Percentiles rank a stretch among this genome's conserved stretches.
phyloP scores from a whole-genome alignment of 2,113 vertebrate species.

The Azemiops feae region DNA sequence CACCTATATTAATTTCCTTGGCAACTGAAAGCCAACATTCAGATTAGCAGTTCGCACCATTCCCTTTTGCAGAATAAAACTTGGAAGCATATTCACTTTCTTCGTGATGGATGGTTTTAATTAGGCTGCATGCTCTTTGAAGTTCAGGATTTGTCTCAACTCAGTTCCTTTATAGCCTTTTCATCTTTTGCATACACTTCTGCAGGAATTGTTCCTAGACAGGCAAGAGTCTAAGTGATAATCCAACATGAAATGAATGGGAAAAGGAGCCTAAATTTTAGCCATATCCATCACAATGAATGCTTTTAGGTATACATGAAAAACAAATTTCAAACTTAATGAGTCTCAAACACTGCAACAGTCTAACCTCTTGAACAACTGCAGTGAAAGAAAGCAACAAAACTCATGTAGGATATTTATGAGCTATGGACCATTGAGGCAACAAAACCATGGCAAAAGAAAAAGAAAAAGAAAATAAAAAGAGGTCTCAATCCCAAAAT shows the following conservation, averaged over 20 bases:
- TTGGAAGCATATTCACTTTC: conserved; percentile 45
- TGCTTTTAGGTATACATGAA: not conserved
- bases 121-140: conserved; percentile 50
- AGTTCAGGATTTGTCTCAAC: conserved; percentile 6
- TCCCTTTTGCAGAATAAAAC: conserved; percentile 35
- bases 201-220: not conserved
- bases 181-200: conserved; percentile 10
- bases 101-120: conserved; percentile 50
- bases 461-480: not conserved
- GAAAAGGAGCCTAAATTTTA: not conserved
- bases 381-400: not conserved
- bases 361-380: not conserved
- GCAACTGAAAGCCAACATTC: conserved; percentile 35
- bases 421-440: not conserved
- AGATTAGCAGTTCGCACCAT: conserved; percentile 15
- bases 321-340: not conserved
- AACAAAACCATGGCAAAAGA: not conserved
- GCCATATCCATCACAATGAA: not conserved
- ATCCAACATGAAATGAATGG: conserved; percentile 8
- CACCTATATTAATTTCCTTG: conserved; percentile 50
- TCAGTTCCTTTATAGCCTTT: conserved; percentile 29
- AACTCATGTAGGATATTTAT: not conserved
- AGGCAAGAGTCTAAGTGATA: not conserved
- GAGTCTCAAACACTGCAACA: not conserved
- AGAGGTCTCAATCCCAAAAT: not conserved